Base-by-base conservation (phyloP, 2,113 vertebrate species). In the Gambusia holbrooki region DNA sequence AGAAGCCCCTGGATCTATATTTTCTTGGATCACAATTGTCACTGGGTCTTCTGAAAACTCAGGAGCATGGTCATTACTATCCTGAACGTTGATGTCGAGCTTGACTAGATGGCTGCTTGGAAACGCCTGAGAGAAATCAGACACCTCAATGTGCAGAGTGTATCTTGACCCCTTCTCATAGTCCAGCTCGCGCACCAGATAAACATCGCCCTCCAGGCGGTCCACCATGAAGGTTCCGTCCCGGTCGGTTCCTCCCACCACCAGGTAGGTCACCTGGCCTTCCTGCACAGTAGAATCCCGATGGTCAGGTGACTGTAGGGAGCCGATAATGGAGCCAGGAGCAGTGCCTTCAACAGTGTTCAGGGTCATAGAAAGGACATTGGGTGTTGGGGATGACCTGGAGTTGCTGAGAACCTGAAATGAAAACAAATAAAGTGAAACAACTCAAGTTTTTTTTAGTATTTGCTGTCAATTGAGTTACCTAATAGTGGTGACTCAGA, bases 201-300 rank as follows among this genome's bases (percentile, higher is more conserved):
- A 97, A 54, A 99, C 93, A 19, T 97, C 95, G 0, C 98, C 98
- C 0, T 95, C 96, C 22, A 92, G 60, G 0, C 96, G 95, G 71
- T 99, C 97, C 72, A 99, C 96, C 83, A 96, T 96, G 22, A 99
- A 99, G 4, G 94, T 96, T 42, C 97, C 96, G 0, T 97, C 96
- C 1, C 84, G 93, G 67, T 97, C 96, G 0, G 94, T 94, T 0
- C 97, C 96, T 14, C 95, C 96, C 17, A 97, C 95, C 58, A 99
- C 88, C 0, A 96, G 94, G 91, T 98, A 99, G 48, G 94, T 98
- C 85, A 96, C 91, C 45, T 95, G 91, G 8, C 95, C 95, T 17
- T 84, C 93, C 0, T 81, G 67, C 0, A 79, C 7, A 4, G 76
- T 60, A 8, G 85, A 28, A 3, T 92, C 86, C 5, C 67, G 84